Evolutionary conservation across 2,888 invertebrate genomes (phyloP).

Genomic region (Pterostichus madidus): DNA sequence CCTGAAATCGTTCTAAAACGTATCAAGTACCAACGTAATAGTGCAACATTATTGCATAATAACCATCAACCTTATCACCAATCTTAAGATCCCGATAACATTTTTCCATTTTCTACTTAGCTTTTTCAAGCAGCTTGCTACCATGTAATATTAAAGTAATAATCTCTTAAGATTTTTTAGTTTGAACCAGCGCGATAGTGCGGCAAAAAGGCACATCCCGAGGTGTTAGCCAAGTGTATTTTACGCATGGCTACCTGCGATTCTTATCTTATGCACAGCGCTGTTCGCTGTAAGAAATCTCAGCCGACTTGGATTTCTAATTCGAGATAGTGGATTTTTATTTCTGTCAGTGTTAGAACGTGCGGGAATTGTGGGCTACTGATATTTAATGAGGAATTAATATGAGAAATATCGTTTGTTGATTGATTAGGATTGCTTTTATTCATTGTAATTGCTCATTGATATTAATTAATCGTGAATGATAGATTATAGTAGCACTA

Average conservation of each 20-base stretch:
- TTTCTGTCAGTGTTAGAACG: slow-evolving; percentile 15
- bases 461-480: too few species aligned
- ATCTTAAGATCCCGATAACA: slow-evolving; percentile 8
- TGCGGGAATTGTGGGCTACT: slow-evolving; percentile 9
- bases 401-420: not conserved
- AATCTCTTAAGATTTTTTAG: slow-evolving; percentile 4
- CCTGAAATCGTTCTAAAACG: too few species aligned
- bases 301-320: slow-evolving; percentile 56
- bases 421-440: slow-evolving; percentile 25
- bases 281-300: slow-evolving; percentile 4
- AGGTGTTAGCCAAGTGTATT: slow-evolving; percentile 59
- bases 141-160: slow-evolving; percentile 29
- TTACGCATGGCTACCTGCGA: slow-evolving; percentile 56
- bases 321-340: slow-evolving; percentile 58
- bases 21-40: too few species aligned
- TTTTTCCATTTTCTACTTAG: not conserved
- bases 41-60: slow-evolving; percentile 25
- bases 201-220: slow-evolving; percentile 55
- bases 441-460: too few species aligned
- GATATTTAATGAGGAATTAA: not conserved
- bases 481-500: too few species aligned
- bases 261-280: slow-evolving; percentile 39
- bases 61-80: slow-evolving; percentile 12
- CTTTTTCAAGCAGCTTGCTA: not conserved
- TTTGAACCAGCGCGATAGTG: slow-evolving; percentile 7